Conservation (phyloP, 1,140 invertebrate species). For the Pseudomyrmex flavicornis region DNA sequence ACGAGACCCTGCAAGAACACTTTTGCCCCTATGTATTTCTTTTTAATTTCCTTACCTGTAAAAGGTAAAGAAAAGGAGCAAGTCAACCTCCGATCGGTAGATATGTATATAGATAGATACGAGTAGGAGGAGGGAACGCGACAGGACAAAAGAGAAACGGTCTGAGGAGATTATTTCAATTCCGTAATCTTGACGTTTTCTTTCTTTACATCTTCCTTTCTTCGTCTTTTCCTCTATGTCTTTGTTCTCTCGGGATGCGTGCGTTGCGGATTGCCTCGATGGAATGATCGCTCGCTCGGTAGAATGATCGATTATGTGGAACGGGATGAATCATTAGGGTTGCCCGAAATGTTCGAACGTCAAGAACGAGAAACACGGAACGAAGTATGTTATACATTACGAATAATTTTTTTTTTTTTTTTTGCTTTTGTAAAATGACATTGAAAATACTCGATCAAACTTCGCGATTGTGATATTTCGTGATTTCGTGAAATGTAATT, state of each 20-base stretch:
- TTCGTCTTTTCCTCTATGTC: not conserved
- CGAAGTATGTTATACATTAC: not conserved
- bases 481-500: not conserved
- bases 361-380: not conserved
- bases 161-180: slow-evolving; percentile 13
- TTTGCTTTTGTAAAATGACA: not conserved
- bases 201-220: not conserved
- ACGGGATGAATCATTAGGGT: slow-evolving; percentile 25
- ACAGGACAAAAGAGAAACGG: not conserved
- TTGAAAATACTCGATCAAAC: not conserved
- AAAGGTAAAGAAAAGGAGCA: not conserved
- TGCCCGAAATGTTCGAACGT: not conserved
- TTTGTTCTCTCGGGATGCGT: not conserved
- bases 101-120: slow-evolving; percentile 9
- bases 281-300: slow-evolving; percentile 36
- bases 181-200: slow-evolving; percentile 13
- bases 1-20: too few relatives aligned
- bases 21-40: not conserved
- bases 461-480: not conserved
- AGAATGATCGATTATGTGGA: slow-evolving; percentile 34
- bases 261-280: slow-evolving; percentile 1
- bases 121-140: not conserved
- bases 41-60: slow-evolving; percentile 11
- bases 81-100: not conserved
- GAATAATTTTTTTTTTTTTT: not conserved